A percentile compares a stretch with the other conserved stretches of the same genome.
Conservation (phyloP, 2,113 vertebrate genomes). For the Oryzias woworae region DNA sequence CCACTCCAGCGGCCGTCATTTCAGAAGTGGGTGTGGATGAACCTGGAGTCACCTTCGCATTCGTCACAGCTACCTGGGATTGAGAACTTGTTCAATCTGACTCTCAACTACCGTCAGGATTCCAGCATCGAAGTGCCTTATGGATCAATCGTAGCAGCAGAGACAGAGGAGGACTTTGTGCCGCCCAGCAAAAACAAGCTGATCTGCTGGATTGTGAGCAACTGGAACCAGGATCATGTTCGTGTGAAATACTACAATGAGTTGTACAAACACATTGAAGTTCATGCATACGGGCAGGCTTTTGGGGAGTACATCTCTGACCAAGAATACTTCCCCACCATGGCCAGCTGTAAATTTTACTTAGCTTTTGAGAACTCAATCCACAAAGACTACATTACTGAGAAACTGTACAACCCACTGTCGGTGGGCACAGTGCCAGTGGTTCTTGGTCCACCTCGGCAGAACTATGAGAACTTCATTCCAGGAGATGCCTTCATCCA, state of each 20-base stretch:
- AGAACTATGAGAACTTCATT: constrained; percentile 97
- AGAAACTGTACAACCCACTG: constrained; percentile 96
- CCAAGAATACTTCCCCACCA: constrained; percentile 92
- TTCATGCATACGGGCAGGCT: constrained; percentile 91
- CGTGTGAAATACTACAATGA: constrained; percentile 97
- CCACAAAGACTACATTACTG: constrained; percentile 97
- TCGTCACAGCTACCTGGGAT: constrained; percentile 90
- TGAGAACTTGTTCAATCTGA: constrained; percentile 93
- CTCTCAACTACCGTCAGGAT: constrained; percentile 92
- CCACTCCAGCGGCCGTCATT: constrained; percentile 86
- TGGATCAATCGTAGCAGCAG: constrained; percentile 87
- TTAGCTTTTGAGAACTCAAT: constrained; percentile 97
- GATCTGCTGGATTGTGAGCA: constrained; percentile 97
- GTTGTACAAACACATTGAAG: constrained; percentile 93
- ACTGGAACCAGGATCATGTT: constrained; percentile 95
- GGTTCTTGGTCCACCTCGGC: constrained; percentile 88
- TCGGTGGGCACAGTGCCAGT: constrained; percentile 92
- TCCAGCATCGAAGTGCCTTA: constrained; percentile 98
- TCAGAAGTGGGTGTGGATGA: constrained; percentile 99
- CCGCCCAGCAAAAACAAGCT: constrained; percentile 93
- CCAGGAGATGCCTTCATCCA: constrained; percentile 94
- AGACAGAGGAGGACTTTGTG: constrained; percentile 86
- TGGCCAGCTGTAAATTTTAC: constrained; percentile 95
- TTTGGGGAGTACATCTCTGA: constrained; percentile 90
- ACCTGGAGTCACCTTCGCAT: constrained; percentile 94